A percentile compares a stretch with the other conserved stretches of the same genome.
These are phyloP conservation scores for Zophobas morio DNA, from an alignment of 1,140 invertebrate genomes.

Conservation along the genomic window DNA sequence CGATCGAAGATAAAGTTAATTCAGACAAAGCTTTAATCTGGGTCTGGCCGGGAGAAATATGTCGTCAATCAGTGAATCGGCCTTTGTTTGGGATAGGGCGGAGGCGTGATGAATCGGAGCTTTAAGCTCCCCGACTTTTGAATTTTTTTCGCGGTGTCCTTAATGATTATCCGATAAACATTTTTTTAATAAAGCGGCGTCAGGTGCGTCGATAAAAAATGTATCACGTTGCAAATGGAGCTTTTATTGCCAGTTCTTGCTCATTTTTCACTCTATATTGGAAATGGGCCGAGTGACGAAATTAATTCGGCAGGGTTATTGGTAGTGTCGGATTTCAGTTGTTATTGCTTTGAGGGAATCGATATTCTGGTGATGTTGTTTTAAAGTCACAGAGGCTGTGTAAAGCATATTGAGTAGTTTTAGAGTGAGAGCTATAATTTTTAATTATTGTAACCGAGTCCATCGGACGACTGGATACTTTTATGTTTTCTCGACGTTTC, in stretches of 20 bases:
- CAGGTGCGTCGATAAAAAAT: neutral
- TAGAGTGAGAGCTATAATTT: too few relatives aligned
- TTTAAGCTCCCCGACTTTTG: neutral
- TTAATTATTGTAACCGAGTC: too few relatives aligned
- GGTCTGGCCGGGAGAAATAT: slow-evolving; percentile 1
- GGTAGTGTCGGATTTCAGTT: too few relatives aligned
- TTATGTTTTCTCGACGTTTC: too few relatives aligned
- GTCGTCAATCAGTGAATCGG: slow-evolving; percentile 22
- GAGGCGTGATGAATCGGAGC: neutral
- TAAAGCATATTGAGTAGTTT: too few relatives aligned
- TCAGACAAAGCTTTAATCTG: slow-evolving; percentile 16
- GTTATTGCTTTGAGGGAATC: too few relatives aligned
- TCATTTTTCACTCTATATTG: too few relatives aligned
- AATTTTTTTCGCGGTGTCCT: neutral
- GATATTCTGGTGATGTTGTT: too few relatives aligned
- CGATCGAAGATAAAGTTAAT: slow-evolving; percentile 31
- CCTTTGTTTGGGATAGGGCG: neutral
- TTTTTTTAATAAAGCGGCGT: neutral
- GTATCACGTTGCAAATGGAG: slow-evolving; percentile 1
- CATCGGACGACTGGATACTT: too few relatives aligned
- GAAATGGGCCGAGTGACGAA: too few relatives aligned
- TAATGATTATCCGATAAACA: neutral
- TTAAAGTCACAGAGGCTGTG: too few relatives aligned
- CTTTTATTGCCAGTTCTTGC: neutral
- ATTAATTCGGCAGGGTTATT: too few relatives aligned